Base-by-base conservation (phyloP, 2,113 vertebrate species). In the Irena cyanogastra region DNA sequence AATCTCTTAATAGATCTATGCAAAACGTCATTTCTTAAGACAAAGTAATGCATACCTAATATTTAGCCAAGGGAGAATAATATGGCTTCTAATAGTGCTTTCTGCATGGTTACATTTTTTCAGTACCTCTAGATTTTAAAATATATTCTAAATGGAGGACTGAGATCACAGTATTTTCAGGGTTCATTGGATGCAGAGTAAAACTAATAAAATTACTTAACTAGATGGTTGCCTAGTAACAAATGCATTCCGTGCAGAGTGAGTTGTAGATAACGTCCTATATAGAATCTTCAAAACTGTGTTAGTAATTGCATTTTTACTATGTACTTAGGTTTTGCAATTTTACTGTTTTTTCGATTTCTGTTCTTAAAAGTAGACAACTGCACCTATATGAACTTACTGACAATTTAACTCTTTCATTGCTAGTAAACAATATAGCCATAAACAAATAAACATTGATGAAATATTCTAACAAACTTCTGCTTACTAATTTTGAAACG, bases 141-240 rank as follows among this genome's bases (percentile, higher is more conserved):
- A 82, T 82, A 18, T 82, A 44, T 88, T 96, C 69, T 95, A 94
- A 95, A 90, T 89, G 88, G 63, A 95, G 75, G 57, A 75, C 74
- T 70, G 91, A 90, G 84, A 94, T 94, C 90, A 91, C 63, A 89
- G 70, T 96, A 86, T 96, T 96, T 97, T 95, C 95, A 97, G 92
- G 93, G 86, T 96, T 97, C 95, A 87, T 82, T 90, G 87, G 93
- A 95, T 92, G 72, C 94, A 83, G 74, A 95, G 82, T 94, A 95
- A 95, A 96, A 94, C 72, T 95, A 93, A 95, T 97, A 94, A 84
- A 95, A 94, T 96, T 96, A 95, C 94, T 95, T 95, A 95, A 94
- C 95, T 88, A 87, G 78, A 61, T 94, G 94, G 97, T 97, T 97
- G 97, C 97, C 79, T 97, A 91, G 97, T 95, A 94, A 97, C 97